These are phyloP conservation scores for Tragelaphus strepsiceros DNA, from an alignment of 2,113 vertebrate genomes.

Conservation along the genomic window DNA sequence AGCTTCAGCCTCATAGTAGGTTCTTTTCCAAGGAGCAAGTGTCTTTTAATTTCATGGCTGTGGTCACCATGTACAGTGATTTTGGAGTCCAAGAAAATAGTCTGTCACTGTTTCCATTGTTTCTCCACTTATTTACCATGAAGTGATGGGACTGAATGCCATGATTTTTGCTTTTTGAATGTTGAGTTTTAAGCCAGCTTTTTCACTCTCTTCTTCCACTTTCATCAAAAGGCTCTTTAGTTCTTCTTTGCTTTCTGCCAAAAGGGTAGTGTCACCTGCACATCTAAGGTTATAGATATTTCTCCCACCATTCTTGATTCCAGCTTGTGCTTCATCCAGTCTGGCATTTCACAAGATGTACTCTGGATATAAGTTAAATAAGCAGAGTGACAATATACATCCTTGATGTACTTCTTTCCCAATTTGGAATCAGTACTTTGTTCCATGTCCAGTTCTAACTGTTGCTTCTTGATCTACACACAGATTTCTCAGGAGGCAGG, in stretches of 20 bases:
- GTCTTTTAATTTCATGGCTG: background rate
- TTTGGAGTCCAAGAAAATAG: background rate
- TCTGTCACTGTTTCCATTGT: background rate
- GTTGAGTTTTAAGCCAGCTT: background rate
- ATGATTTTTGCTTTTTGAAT: background rate
- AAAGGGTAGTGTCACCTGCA: background rate
- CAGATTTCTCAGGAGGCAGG: background rate
- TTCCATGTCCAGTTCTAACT: background rate
- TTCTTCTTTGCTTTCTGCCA: background rate
- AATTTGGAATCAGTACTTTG: background rate
- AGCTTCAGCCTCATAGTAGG: background rate
- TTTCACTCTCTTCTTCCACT: background rate
- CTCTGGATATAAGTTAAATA: background rate
- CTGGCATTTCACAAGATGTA: background rate
- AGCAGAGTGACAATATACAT: background rate
- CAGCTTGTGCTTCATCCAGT: background rate
- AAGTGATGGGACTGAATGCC: background rate
- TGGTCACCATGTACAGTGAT: background rate
- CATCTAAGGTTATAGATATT: background rate
- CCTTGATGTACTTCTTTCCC: background rate
- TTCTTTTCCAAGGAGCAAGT: background rate
- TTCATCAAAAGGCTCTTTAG: background rate
- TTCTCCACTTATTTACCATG: background rate
- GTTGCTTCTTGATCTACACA: background rate
- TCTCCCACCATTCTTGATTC: background rate